phyloP scores from a whole-genome alignment of 2,797 vertebrate genomes.

The Mus caroli region DNA sequence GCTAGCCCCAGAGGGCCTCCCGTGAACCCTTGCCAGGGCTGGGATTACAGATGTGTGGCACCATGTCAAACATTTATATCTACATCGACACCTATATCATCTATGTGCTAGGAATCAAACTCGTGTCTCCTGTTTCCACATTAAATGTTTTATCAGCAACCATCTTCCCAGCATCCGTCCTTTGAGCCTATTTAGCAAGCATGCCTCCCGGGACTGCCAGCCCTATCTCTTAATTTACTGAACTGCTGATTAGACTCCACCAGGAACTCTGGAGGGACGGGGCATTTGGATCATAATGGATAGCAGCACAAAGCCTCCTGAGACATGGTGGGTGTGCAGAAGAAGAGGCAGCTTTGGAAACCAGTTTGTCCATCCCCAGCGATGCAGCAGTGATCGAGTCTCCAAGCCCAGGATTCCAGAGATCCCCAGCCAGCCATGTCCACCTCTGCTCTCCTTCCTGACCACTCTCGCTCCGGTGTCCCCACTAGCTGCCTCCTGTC shows the following conservation, averaged over 20 bases:
- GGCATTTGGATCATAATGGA: background rate
- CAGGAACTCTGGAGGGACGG: background rate
- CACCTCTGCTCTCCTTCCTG: background rate
- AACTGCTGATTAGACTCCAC: background rate
- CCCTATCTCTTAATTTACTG: background rate
- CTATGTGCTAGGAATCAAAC: background rate
- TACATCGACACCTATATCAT: too few relatives aligned
- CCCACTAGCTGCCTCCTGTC: background rate
- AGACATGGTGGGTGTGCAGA: background rate
- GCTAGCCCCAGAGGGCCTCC: background rate
- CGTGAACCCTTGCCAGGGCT: background rate
- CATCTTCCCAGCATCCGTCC: background rate
- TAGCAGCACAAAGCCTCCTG: too few relatives aligned
- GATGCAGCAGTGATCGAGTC: too few relatives aligned
- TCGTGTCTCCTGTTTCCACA: background rate
- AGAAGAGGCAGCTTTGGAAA: background rate
- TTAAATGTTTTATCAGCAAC: background rate
- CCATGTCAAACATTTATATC: background rate
- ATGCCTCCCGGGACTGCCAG: background rate
- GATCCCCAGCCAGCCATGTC: too few relatives aligned
- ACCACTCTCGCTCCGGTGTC: background rate
- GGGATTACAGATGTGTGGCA: background rate
- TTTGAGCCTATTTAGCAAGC: background rate
- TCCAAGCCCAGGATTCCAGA: background rate
- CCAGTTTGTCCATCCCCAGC: background rate